Base-by-base conservation (phyloP, 92 coral and sea anemone genomes). In the Paragorgia papillata region DNA sequence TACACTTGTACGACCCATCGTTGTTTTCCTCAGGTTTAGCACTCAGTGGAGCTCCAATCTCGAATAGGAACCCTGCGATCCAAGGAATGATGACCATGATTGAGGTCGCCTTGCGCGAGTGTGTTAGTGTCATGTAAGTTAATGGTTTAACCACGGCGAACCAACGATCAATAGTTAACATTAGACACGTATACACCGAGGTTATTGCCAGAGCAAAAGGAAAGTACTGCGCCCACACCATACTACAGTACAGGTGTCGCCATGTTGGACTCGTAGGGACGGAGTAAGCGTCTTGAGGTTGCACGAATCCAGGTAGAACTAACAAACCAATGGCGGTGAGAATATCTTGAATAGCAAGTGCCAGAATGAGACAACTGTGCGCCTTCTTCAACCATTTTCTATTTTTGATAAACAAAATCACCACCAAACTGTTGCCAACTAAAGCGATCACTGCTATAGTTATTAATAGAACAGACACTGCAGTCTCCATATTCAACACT, bases 121-220 rank as follows among this genome's bases (percentile, higher is more conserved):
- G 61, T 33, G 75, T 79, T 44, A 19, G 74, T 3, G 56, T 21
- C 28, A 71, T 69, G 76, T 89, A 86, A 25, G 74, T 43, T 39
- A 89, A 21, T 8, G 97, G 97, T 53, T 73, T 88, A 9, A 85
- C 76, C 31, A 86, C 88, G 0, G 97, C 79, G 43, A 80, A 86
- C 97, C 97, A 91, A 9, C 97, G 85, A 44, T 91, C 97, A 26
- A 91, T 19, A 10, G 97, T 89, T 58, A 91, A 77, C 75, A 88
- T 86, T 44, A 85, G 83, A 54, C 90, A 90, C 30, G 80, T 82
- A 43, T 74, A 73, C 2, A 83, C 81, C 7, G 96, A 88, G 4
- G 79, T 85, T 40, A 88, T 85, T 2, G 88, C 92, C 5, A 85
- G 54, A n/a, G 85, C 73, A 74, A 79, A 90, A 22, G 89, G 88